Evolutionary conservation across 2,797 vertebrate species (phyloP), one percentile per base, ranked within the genome.

Genomic region (Podarcis lilfordi): DNA sequence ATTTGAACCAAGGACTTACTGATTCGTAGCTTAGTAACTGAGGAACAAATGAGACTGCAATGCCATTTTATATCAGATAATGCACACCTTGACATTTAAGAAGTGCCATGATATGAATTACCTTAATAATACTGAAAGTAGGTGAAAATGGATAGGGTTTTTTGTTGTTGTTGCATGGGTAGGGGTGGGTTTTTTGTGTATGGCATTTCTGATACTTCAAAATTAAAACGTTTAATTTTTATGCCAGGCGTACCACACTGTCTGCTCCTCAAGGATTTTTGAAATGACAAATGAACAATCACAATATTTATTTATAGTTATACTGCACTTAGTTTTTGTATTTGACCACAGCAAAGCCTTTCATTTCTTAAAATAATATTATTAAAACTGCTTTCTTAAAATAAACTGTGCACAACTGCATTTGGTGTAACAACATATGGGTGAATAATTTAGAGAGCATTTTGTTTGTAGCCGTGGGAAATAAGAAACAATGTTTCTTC

Each of bases 321-420:
- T 50, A 77, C 72, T 61, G 23, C n/a, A 50, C 45, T 68, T 77
- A 29, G 13, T 32, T 50, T 87, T 88, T 88, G n/a, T 35, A 76
- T 37, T 68, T 82, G n/a, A 77, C n/a, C 80, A 87, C 29, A 76
- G 80, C n/a, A 82, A 37, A 82, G 40, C 43, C 45, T 68, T 88
- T 82, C n/a, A 55, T 88, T 88, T 77, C 72, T 77, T 82, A 88
- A 88, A 82, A 88, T 82, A 82, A 87, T 82, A 88, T 87, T 87
- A 80, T 86, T 40, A 74, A 40, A 86, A 80, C 50, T 74, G 80
- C 15, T 80, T 82, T 66, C 69, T 85, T 82, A 71, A 86, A 86
- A 79, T 87, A 87, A 87, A 82, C 40, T 82, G 2, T 82, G 43
- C n/a, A 68, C 72, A 88, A 82, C 71, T 87, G 59, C 23, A 87